Evolutionary conservation across 2,797 vertebrate species (phyloP).

Genomic region (Percopsis omiscomaycus): DNA sequence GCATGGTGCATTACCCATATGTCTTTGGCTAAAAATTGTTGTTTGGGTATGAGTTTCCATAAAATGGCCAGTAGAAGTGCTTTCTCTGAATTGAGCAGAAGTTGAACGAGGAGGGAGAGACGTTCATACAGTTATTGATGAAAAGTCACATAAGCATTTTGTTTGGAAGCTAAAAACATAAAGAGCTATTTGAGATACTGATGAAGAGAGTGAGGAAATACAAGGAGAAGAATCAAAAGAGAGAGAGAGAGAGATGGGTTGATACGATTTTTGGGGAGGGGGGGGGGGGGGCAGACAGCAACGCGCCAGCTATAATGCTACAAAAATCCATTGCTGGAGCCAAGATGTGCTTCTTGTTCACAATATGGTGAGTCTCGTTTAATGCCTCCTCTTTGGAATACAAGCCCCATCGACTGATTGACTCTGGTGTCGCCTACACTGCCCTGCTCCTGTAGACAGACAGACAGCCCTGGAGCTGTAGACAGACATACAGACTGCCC

Average conservation of each 20-base stretch:
- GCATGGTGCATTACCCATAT: conserved; percentile 44
- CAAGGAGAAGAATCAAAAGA: neutral
- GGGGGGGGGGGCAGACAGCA: conserved; percentile 18
- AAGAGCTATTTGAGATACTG: conserved; percentile 36
- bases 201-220: conserved; percentile 6
- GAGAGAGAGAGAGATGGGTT: neutral
- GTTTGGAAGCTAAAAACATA: conserved; percentile 43
- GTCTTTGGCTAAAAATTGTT: conserved; percentile 53
- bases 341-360: conserved; percentile 52
- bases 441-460: conserved; percentile 35
- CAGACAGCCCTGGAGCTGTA: conserved; percentile 30
- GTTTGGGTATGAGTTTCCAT: conserved; percentile 54
- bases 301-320: conserved; percentile 39
- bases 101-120: conserved; percentile 49
- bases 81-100: conserved; percentile 48
- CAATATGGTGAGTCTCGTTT: conserved; percentile 53
- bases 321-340: conserved; percentile 58
- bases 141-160: conserved; percentile 56
- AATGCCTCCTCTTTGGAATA: conserved; percentile 62
- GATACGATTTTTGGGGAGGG: neutral
- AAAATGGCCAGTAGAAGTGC: conserved; percentile 29
- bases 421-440: conserved; percentile 50
- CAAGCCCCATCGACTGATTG: conserved; percentile 63
- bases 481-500: neutral
- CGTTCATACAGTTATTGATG: conserved; percentile 64